Conservation (phyloP, 2,888 invertebrate genomes). For the Oxytorus armatus region DNA sequence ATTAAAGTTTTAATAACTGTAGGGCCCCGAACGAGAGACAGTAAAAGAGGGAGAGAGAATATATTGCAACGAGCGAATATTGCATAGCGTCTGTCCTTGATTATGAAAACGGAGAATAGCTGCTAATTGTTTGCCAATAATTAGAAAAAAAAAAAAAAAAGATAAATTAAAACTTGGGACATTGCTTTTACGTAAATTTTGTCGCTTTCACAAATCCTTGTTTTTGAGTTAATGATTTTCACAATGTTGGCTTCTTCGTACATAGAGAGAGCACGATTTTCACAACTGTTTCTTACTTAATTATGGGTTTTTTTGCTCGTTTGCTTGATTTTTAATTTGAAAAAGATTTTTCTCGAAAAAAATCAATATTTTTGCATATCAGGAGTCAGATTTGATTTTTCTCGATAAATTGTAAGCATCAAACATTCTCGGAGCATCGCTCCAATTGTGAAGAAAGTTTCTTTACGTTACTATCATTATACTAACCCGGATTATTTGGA, state of each 20-base stretch:
- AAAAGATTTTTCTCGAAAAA: too few species aligned
- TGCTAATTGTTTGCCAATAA: constrained; percentile 50
- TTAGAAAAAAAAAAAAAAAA: constrained; percentile 6
- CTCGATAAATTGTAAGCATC: too few species aligned
- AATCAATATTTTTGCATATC: too few species aligned
- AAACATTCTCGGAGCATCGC: too few species aligned
- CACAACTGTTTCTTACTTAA: too few species aligned
- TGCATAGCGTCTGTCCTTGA: constrained; percentile 45
- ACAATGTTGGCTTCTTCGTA: background rate
- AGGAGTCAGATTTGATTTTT: too few species aligned
- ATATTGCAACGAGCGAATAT: constrained; percentile 23
- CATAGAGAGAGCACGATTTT: too few species aligned
- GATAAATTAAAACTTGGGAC: background rate
- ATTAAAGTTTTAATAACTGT: constrained; percentile 80
- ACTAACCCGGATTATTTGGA: too few species aligned
- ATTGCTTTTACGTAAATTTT: background rate
- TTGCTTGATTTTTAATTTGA: too few species aligned
- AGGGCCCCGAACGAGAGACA: constrained; percentile 45
- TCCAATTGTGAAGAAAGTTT: too few species aligned
- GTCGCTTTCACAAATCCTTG: background rate
- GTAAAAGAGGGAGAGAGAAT: constrained; percentile 7
- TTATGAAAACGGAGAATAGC: constrained; percentile 52
- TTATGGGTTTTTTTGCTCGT: too few species aligned
- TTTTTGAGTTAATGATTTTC: background rate
- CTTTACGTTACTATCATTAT: too few species aligned